Conservation (phyloP, 2,797 vertebrate genomes). For the Hydrolagus colliei region DNA sequence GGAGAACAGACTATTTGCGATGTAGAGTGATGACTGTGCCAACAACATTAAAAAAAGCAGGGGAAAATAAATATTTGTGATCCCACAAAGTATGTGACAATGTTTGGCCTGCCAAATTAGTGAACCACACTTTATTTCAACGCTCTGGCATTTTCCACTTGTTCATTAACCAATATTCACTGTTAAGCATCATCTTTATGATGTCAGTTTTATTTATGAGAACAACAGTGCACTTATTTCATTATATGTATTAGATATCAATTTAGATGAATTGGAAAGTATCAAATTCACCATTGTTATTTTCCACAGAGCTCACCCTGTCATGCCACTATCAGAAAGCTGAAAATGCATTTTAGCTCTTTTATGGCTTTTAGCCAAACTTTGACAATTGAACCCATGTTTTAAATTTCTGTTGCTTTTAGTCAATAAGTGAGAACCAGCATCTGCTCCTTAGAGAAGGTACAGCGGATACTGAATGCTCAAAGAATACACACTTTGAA, state of each 20-base stretch:
- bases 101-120: too few relatives aligned
- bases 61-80: too few relatives aligned
- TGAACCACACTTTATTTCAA: neutral
- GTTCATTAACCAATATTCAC: neutral
- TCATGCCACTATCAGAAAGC: conserved; percentile 14
- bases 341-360: conserved; percentile 16
- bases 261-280: conserved; percentile 1
- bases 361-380: conserved; percentile 14
- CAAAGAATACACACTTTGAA: neutral
- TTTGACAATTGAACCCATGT: conserved; percentile 10
- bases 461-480: neutral
- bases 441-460: neutral
- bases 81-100: too few relatives aligned
- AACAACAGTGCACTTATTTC: conserved; percentile 1
- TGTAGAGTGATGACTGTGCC: too few relatives aligned
- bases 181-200: neutral
- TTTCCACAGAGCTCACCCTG: conserved; percentile 1
- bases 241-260: neutral
- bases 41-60: too few relatives aligned
- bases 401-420: neutral
- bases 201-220: neutral
- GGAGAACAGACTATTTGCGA: too few relatives aligned
- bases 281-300: neutral
- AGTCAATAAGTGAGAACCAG: neutral
- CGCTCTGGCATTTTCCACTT: too few relatives aligned